Percentiles rank a stretch among this genome's conserved stretches.
These are phyloP conservation scores for human DNA, from an alignment of 2,113 vertebrate genomes.

Conservation along the genomic window GRCh38 chr20:974501-975000, in stretches of 20 bases:
- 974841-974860: neutral
- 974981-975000: neutral
- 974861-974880: neutral
- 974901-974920: neutral
- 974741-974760: neutral
- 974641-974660: neutral
- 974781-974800: neutral
- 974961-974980: neutral
- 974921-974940: conserved; percentile 36
- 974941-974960: neutral
- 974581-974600: neutral
- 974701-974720: neutral
- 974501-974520: neutral
- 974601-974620: neutral
- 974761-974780: neutral
- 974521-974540: neutral
- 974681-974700: neutral
- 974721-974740: neutral
- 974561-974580: neutral
- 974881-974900: conserved; percentile 44
- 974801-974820: neutral
- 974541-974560: neutral
- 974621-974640: neutral
- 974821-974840: neutral
- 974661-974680: neutral